Evolutionary conservation across 2,113 vertebrate genomes (phyloP), one percentile per base, ranked within the genome.

Genomic region (Chascanopsetta lugubris): DNA sequence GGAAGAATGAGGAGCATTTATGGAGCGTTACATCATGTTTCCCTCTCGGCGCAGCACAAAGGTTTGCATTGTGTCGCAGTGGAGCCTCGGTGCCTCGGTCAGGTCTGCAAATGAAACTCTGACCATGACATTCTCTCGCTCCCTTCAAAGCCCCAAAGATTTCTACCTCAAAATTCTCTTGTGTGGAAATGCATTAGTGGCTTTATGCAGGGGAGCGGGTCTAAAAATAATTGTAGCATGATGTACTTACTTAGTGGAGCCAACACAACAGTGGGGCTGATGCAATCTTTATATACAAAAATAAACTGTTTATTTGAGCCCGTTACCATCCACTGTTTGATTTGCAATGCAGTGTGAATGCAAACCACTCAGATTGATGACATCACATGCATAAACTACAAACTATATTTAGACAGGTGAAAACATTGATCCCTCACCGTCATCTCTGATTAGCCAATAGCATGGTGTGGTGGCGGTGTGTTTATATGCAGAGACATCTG

Each of bases 11-110:
- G 81, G 66, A 75, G 80, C 69, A 77, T 51, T 79, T 54, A 45
- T 30, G 48, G 59, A 30, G 13, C 13, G n/a, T 88, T 80, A 59
- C 79, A 66, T 80, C 86, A 88, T 58, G 48, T 61, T 70, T 63
- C 61, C 68, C 42, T 57, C 27, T 36, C 56, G 75, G 72, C 61
- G 60, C 34, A 4, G 70, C 24, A 58, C 67, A 58, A 49, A n/a
- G 36, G 43, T 26, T 78, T 62, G 40, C 4, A 59, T 57, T 8
- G 27, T 53, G 21, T 65, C 43, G 74, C 48, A 68, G 40, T 46
- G 46, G 49, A 8, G 30, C 30, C 56, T 63, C 63, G 46, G 49
- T 10, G 30, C 30, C 56, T 63, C 63, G 61, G 49, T 75, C 61
- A 69, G 29, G 34, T 34, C 29, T 49, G 27, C 68, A 80, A 66